Conservation (phyloP, 2,888 invertebrate genomes). For the Mellilla xanthometata region DNA sequence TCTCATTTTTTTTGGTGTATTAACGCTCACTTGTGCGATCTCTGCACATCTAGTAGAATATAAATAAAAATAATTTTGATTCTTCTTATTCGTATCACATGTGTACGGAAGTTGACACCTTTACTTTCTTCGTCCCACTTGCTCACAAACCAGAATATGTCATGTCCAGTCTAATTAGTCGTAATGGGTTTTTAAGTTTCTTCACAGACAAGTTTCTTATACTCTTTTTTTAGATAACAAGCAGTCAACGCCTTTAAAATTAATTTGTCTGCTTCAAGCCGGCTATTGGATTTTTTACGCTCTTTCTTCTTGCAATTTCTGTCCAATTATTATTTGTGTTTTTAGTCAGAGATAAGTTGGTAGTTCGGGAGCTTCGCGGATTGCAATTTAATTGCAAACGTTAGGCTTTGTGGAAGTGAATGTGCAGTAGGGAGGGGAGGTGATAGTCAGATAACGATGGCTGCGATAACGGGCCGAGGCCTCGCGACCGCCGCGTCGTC, state of each 20-base stretch:
- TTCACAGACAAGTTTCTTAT: slow-evolving; percentile 9
- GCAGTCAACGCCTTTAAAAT: slow-evolving; percentile 5
- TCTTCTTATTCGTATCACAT: slow-evolving; percentile 18
- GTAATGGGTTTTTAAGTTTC: slow-evolving; percentile 32
- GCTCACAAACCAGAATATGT: slow-evolving; percentile 42
- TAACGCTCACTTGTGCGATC: too few relatives aligned
- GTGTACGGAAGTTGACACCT: slow-evolving; percentile 33
- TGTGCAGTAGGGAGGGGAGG: slow-evolving; percentile 55
- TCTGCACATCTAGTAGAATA: too few relatives aligned
- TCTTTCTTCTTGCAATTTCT: slow-evolving; percentile 10
- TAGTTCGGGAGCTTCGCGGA: slow-evolving; percentile 26
- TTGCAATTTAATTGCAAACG: slow-evolving; percentile 40
- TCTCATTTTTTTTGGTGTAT: too few relatives aligned
- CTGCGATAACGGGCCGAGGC: slow-evolving; percentile 64
- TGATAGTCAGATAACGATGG: slow-evolving; percentile 68
- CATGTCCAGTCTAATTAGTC: slow-evolving; percentile 43
- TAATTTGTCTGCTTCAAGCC: slow-evolving; percentile 17
- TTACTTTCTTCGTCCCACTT: slow-evolving; percentile 52
- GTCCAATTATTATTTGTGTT: slow-evolving; percentile 11
- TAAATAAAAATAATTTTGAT: too few relatives aligned
- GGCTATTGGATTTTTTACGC: slow-evolving; percentile 11
- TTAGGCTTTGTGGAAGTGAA: slow-evolving; percentile 42
- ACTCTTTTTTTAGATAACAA: slow-evolving; percentile 2
- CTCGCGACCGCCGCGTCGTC: slow-evolving; percentile 37
- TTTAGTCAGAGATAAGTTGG: slow-evolving; percentile 7